phyloP scores from a whole-genome alignment of 2,797 vertebrate genomes.

The Epinephelus malabaricus region DNA sequence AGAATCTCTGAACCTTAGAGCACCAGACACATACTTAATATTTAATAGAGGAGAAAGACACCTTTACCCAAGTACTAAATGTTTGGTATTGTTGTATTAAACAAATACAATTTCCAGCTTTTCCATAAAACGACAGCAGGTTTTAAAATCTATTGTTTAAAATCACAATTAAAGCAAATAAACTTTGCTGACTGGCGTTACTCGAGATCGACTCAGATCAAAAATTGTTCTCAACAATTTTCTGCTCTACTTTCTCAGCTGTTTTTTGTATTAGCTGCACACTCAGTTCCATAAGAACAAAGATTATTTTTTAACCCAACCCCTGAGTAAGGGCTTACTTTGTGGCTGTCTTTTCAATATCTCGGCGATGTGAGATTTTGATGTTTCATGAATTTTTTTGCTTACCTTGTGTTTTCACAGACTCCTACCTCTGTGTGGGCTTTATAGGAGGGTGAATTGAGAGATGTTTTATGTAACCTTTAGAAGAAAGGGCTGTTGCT shows the following conservation, averaged over 20 bases:
- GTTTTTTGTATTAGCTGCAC: neutral
- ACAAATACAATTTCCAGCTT: neutral
- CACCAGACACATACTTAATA: too few species aligned
- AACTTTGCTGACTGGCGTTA: neutral
- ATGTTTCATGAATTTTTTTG: conserved; percentile 17
- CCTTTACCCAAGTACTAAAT: neutral
- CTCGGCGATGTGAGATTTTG: conserved; percentile 13
- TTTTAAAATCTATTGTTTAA: neutral
- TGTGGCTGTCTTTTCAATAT: conserved; percentile 23
- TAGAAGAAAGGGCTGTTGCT: conserved; percentile 6
- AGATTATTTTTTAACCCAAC: neutral
- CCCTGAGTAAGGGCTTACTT: conserved; percentile 22
- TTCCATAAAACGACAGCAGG: neutral
- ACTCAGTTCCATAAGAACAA: conserved; percentile 3
- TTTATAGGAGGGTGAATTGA: conserved; percentile 15
- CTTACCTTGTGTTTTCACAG: conserved; percentile 31
- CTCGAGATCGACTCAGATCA: neutral
- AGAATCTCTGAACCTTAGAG: conserved; percentile 15
- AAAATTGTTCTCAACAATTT: neutral
- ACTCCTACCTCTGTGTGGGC: conserved; percentile 32
- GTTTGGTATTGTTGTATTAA: neutral
- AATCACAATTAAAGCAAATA: neutral
- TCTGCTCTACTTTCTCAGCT: conserved; percentile 9
- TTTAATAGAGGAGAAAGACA: too few species aligned
- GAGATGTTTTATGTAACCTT: conserved; percentile 45